Percentiles rank a stretch among this genome's conserved stretches.
phyloP scores from a whole-genome alignment of 2,113 vertebrate species.

The Riparia riparia region DNA sequence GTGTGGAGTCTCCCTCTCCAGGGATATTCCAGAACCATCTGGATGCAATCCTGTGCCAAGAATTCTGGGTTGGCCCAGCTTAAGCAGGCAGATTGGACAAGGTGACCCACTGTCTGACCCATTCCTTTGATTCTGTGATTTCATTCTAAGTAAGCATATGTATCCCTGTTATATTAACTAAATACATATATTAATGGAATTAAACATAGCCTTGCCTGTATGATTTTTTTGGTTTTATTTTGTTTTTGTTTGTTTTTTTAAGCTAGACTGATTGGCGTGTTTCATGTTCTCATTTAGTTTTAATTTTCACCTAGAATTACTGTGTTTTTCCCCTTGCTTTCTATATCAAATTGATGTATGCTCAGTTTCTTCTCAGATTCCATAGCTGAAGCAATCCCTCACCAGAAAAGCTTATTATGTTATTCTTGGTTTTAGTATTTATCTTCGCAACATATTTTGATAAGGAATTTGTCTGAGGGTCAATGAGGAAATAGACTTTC shows the following conservation, averaged over 20 bases:
- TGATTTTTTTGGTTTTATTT: background rate
- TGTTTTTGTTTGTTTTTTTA: background rate
- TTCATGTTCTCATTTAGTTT: background rate
- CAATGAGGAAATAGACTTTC: background rate
- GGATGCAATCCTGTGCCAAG: background rate
- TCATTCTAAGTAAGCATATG: background rate
- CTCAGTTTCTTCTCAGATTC: background rate
- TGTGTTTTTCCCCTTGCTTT: fast-evolving
- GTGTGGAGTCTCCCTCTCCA: too few relatives aligned
- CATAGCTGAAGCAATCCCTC: background rate
- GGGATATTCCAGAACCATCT: background rate
- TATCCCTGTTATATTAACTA: background rate
- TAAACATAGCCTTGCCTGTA: background rate
- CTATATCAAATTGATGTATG: background rate
- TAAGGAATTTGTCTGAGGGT: background rate
- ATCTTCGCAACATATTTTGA: background rate
- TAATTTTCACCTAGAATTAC: background rate
- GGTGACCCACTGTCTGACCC: background rate
- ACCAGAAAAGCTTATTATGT: background rate
- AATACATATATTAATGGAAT: background rate
- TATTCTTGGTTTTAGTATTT: background rate
- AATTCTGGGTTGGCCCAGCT: background rate
- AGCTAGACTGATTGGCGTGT: background rate
- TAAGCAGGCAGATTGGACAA: background rate
- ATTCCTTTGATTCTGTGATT: background rate